Evolutionary conservation across 2,888 invertebrate genomes (phyloP), one percentile per base, ranked within the genome.

Genomic region (Salticus scenicus): DNA sequence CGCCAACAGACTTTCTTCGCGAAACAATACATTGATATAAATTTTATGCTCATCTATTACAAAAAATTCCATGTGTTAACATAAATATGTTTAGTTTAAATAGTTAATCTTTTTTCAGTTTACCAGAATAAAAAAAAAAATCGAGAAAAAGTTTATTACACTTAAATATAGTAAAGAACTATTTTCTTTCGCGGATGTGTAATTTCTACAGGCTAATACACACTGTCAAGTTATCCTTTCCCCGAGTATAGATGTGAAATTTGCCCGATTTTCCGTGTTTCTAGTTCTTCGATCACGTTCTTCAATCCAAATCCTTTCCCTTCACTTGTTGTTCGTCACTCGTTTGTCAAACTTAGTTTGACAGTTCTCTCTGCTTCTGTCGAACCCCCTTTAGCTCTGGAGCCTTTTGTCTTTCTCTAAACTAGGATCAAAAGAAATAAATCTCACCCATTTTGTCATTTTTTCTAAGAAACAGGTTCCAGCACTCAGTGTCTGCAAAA

Each of bases 241-340:
- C 37, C 4, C 37, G 37, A 7, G 10, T 7, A 17, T 8, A 14
- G 66, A n/a, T 12, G 30, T 31, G 27, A 12, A 8, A 12, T 5
- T 24, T n/a, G 63, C 51, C 14, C 47, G 31, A 37, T 8, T 69
- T 70, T 74, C 37, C 24, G 27, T 67, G 67, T 67, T 81, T 27
- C 57, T 28, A 24, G 8, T n/a, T 17, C 5, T 12, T 42, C 42
- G 42, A 75, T 66, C 70, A 63, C 71, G 71, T 82, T 82, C 37
- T 66, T 33, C 75, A 74, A 70, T 75, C 57, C 42, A 69, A 41
- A 69, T 27, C 75, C 75, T 74, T 75, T 82, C 69, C 20, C 30
- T 37, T 47, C 66, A 82, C 82, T 82, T 82, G 82, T 82, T 82
- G 82, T 76, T 74, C 41, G 51, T 70, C 70, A 69, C 37, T 71